A percentile compares a stretch with the other conserved stretches of the same genome.
These are phyloP conservation scores for Elanoides forficatus DNA, from an alignment of 2,113 vertebrate species.

Conservation along the genomic window DNA sequence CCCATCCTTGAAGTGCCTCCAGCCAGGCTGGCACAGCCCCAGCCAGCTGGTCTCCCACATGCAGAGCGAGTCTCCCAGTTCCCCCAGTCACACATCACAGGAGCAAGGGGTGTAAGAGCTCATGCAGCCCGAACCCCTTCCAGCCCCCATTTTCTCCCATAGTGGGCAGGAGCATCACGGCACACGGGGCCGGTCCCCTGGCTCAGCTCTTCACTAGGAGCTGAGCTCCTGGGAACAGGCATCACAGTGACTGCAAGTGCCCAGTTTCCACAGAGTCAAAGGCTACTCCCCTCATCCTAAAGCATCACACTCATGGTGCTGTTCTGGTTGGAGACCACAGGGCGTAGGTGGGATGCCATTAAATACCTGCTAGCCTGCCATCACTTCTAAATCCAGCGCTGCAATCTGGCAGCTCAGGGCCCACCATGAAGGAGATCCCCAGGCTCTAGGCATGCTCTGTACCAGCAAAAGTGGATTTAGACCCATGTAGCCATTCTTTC, in stretches of 20 bases:
- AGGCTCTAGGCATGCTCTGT: background rate
- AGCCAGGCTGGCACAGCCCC: background rate
- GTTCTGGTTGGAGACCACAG: background rate
- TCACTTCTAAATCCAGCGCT: background rate
- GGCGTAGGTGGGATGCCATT: accelerated
- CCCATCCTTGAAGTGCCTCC: background rate
- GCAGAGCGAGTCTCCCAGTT: background rate
- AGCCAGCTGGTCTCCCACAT: background rate
- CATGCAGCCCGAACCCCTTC: background rate
- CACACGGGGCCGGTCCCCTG: background rate
- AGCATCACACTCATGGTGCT: accelerated
- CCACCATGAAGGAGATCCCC: background rate
- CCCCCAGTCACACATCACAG: background rate
- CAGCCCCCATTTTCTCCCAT: background rate
- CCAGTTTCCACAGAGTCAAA: background rate
- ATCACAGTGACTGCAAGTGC: accelerated
- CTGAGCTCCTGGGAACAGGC: too few relatives aligned
- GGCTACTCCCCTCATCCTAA: background rate
- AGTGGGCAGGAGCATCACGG: background rate
- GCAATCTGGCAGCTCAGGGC: background rate
- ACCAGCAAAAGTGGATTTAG: background rate
- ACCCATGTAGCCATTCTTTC: background rate
- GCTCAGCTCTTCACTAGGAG: background rate
- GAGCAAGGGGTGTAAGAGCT: background rate
- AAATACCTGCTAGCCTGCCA: background rate